Percentiles rank a stretch among this genome's conserved stretches.
These are phyloP conservation scores for Lutjanus campechanus DNA, from an alignment of 2,797 vertebrate genomes.

Conservation along the genomic window DNA sequence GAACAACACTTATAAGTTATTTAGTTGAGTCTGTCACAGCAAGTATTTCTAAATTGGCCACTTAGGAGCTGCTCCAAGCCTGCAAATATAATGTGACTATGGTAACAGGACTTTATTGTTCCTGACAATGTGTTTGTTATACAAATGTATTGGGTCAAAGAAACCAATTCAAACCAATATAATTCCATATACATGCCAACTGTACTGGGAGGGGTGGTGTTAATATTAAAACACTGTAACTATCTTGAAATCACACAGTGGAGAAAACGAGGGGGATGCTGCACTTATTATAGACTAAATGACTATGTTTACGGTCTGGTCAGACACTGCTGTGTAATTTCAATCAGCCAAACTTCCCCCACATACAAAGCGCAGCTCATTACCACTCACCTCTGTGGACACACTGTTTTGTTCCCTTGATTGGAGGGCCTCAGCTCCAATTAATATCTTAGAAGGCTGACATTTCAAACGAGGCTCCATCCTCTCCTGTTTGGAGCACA, in stretches of 20 bases:
- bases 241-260: slow-evolving; percentile 30
- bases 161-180: background rate
- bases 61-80: background rate
- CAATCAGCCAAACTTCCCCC: slow-evolving; percentile 77
- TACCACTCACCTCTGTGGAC: slow-evolving; percentile 78
- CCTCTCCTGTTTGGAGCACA: slow-evolving; percentile 73
- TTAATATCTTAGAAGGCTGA: slow-evolving; percentile 81
- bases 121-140: background rate
- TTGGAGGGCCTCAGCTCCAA: slow-evolving; percentile 81
- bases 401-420: slow-evolving; percentile 80
- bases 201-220: background rate
- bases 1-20: slow-evolving; percentile 6
- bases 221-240: background rate
- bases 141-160: background rate
- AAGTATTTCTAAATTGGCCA: slow-evolving; percentile 27
- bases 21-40: background rate
- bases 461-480: slow-evolving; percentile 77
- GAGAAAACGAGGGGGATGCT: slow-evolving; percentile 50
- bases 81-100: background rate
- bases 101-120: background rate
- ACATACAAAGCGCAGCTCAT: slow-evolving; percentile 74
- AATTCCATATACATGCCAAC: background rate
- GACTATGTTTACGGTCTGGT: slow-evolving; percentile 69
- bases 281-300: slow-evolving; percentile 61
- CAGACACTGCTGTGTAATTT: slow-evolving; percentile 78